phyloP scores from a whole-genome alignment of 2,888 invertebrate genomes.

The Coecobrya sp. region DNA sequence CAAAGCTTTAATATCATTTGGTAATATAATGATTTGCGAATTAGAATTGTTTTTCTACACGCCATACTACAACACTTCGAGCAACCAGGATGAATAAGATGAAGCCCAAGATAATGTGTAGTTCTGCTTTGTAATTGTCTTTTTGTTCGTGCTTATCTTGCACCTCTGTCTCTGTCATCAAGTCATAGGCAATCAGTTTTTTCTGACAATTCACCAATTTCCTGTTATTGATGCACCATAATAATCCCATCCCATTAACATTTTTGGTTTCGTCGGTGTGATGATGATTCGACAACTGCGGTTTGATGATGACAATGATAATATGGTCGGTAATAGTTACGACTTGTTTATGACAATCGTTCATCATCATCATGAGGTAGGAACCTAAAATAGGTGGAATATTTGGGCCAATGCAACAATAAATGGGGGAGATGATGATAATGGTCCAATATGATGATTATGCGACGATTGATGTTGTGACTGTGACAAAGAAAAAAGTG shows the following conservation, averaged over 20 bases:
- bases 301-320: neutral
- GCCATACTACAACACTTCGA: neutral
- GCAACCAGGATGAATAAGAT: neutral
- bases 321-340: constrained; percentile 19
- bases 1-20: no score
- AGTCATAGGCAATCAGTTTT: neutral
- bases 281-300: constrained; percentile 25
- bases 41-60: neutral
- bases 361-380: neutral
- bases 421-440: constrained; percentile 34
- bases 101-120: neutral
- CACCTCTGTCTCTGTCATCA: neutral
- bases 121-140: neutral
- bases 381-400: constrained; percentile 7
- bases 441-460: constrained; percentile 19
- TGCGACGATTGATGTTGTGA: constrained; percentile 13
- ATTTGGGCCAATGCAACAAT: constrained; percentile 66
- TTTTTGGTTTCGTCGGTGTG: constrained; percentile 13
- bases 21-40: neutral
- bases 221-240: constrained; percentile 58
- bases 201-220: constrained; percentile 49
- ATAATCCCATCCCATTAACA: neutral
- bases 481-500: constrained; percentile 30
- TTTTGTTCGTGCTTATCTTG: neutral
- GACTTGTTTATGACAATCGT: neutral